These are phyloP conservation scores for Bambusicola thoracicus DNA, from an alignment of 2,113 vertebrate species.

Conservation along the genomic window DNA sequence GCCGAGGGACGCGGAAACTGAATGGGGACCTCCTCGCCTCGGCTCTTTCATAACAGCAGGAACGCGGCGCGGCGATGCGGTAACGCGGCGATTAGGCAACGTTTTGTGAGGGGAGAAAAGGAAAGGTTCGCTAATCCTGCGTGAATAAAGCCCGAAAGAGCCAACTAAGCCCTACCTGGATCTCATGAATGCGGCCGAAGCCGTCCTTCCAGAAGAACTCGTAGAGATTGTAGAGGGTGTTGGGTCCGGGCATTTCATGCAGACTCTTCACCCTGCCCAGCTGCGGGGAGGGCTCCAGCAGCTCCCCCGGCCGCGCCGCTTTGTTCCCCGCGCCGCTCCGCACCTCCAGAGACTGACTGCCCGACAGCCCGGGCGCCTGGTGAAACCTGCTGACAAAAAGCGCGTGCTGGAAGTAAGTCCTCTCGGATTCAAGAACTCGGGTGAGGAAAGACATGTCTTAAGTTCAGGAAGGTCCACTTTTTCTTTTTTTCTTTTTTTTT, in stretches of 20 bases:
- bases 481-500: neutral
- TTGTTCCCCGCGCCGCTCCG: conserved; percentile 30
- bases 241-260: conserved; percentile 90
- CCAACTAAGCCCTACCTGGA: conserved; percentile 81
- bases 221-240: conserved; percentile 82
- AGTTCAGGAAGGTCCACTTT: neutral
- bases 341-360: conserved; percentile 63
- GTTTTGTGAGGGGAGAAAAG: neutral
- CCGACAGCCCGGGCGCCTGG: conserved; percentile 52
- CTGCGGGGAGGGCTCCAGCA: neutral
- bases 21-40: too few species aligned
- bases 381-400: conserved; percentile 66
- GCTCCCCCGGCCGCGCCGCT: neutral
- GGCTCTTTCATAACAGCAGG: neutral
- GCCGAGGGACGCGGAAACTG: rapidly evolving
- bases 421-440: conserved; percentile 43
- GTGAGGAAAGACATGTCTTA: conserved; percentile 77
- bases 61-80: neutral
- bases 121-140: neutral
- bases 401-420: neutral
- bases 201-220: conserved; percentile 92
- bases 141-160: neutral
- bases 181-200: conserved; percentile 91
- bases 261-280: conserved; percentile 75
- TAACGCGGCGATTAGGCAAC: neutral